Evolutionary conservation across 1,140 invertebrate species (phyloP), one percentile per base, ranked within the genome.

Genomic region (Caligus rogercresseyi): DNA sequence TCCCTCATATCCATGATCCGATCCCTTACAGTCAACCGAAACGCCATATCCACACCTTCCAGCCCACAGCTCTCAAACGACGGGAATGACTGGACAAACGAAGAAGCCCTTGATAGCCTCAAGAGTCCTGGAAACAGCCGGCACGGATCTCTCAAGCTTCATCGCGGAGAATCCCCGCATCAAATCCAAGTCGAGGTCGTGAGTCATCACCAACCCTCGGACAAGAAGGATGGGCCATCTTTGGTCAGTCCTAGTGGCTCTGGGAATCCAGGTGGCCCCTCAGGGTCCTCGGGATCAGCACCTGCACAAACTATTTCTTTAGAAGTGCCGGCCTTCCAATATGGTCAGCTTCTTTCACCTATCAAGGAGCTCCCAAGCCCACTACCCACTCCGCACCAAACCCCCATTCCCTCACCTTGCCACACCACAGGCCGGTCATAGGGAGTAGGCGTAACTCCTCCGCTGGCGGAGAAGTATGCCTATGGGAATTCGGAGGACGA

Each of bases 311-410:
- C 79, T 23, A 84, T 84, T 65, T 74, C 83, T 14, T 74, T 85
- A 25, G 83, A 86, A 75, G 80, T 84, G 62, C 82, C 83, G 4
- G 78, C 76, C 67, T 74, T 75, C 69, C 81, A 81, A 31, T 72
- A 72, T 62, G 81, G 80, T 67, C 82, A 82, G 70, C 84, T 82
- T 70, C 74, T 85, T 57, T 84, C 82, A 25, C 82, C 83, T 0
- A 84, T 85, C 63, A 74, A 81, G 54, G 82, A 85, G 71, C 71
- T 84, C 57, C 82, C 83, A 0, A 83, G 81, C 2, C 83, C 82
- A 0, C 31, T 76, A 77, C 59, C 81, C 77, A 66, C 67, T 57
- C 83, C 82, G 0, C 43, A 75, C 77, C 59, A 81, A 77, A 66
- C 67, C 60, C 73, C 73, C 2, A 68, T 69, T 13, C 72, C 75